Conservation (phyloP, 2,888 invertebrate genomes). For the Apotomis betuletana region DNA sequence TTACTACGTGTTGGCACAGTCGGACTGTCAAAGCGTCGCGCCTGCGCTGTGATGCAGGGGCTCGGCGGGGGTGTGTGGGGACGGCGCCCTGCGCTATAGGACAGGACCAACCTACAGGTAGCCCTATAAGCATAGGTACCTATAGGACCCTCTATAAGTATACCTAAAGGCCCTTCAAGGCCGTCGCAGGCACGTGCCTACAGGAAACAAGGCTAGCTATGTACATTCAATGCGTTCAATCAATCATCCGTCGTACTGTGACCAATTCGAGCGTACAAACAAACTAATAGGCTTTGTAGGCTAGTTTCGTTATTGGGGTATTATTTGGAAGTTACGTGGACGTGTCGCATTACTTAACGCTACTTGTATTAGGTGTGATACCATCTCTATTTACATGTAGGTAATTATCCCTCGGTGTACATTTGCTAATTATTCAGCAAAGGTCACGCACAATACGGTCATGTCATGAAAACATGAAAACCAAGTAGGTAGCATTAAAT, state of each 20-base stretch:
- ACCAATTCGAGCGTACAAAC: neutral
- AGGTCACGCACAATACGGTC: neutral
- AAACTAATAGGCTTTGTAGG: slow-evolving; percentile 4
- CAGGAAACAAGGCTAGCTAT: slow-evolving; percentile 25
- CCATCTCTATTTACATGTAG: neutral
- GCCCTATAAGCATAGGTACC: slow-evolving; percentile 42
- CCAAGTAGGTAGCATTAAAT: no score
- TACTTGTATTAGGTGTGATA: slow-evolving; percentile 9
- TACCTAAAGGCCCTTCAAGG: slow-evolving; percentile 61
- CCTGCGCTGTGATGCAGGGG: slow-evolving; percentile 72
- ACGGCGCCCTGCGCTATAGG: slow-evolving; percentile 69
- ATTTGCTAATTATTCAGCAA: no score
- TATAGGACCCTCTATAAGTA: neutral
- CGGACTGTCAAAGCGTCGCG: slow-evolving; percentile 69
- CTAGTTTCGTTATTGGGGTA: slow-evolving; percentile 4
- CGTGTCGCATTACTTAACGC: slow-evolving; percentile 3
- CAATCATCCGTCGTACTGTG: neutral
- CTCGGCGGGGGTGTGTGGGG: slow-evolving; percentile 66
- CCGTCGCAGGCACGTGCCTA: slow-evolving; percentile 66
- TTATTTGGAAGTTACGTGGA: neutral
- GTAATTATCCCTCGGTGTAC: neutral
- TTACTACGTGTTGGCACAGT: slow-evolving; percentile 71
- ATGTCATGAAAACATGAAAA: no score
- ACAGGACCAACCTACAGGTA: slow-evolving; percentile 56
- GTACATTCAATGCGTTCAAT: slow-evolving; percentile 7